Evolutionary conservation across 64 coral and sea anemone species (phyloP).

Genomic region (Hydrozoanthus tunicans): DNA sequence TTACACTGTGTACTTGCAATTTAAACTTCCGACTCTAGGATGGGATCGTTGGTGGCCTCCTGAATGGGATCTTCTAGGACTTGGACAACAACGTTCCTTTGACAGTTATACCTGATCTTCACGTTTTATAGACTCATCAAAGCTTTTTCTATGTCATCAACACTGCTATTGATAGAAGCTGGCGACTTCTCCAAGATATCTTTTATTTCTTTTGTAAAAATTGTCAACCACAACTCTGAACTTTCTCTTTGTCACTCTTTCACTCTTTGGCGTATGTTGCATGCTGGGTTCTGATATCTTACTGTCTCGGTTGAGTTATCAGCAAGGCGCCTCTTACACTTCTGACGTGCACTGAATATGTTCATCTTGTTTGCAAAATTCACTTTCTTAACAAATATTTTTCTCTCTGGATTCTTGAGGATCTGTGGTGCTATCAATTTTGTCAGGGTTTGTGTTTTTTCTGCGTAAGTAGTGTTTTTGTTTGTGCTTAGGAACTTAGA

Average conservation of each 20-base stretch:
- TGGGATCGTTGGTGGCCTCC: too few relatives aligned
- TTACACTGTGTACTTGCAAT: too few relatives aligned
- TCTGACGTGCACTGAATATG: background rate
- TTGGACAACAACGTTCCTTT: too few relatives aligned
- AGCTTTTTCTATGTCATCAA: constrained; percentile 42
- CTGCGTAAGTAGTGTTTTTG: background rate
- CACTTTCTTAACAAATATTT: background rate
- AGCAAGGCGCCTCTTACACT: background rate
- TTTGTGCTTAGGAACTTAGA: background rate
- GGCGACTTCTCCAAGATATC: background rate
- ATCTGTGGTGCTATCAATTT: background rate
- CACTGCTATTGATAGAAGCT: constrained; percentile 15
- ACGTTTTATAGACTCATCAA: constrained; percentile 16
- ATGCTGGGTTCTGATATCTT: constrained; percentile 17
- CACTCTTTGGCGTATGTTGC: constrained; percentile 32
- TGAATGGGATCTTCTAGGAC: too few relatives aligned
- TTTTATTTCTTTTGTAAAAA: constrained; percentile 44
- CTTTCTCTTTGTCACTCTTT: constrained; percentile 27
- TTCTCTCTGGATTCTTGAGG: background rate
- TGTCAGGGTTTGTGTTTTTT: background rate
- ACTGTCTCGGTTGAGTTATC: background rate
- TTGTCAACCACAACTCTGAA: constrained; percentile 55
- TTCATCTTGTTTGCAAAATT: background rate
- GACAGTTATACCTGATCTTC: background rate
- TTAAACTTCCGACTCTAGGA: too few relatives aligned